These are phyloP conservation scores for Zeugodacus cucurbitae DNA, from an alignment of 1,140 invertebrate species.

Conservation along the genomic window DNA sequence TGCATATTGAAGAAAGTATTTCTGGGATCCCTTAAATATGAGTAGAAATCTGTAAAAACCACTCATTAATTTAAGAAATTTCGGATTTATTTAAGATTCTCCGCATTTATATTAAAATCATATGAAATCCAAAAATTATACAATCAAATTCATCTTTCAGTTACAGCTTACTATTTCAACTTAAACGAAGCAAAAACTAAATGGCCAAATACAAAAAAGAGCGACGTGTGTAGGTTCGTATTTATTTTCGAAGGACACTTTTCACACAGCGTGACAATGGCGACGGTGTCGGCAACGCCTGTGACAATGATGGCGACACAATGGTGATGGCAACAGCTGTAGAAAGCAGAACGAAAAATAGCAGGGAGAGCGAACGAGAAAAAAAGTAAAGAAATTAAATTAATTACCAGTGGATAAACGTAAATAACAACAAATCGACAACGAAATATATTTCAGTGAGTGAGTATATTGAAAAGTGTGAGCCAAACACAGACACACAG, in stretches of 20 bases:
- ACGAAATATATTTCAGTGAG: not conserved
- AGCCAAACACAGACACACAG: too few species aligned
- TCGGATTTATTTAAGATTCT: too few species aligned
- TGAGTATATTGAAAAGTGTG: not conserved
- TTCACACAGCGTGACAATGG: slow-evolving; percentile 28
- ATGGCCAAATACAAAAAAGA: not conserved
- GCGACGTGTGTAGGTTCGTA: not conserved
- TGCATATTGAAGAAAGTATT: too few species aligned
- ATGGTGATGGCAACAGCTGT: not conserved
- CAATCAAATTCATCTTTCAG: not conserved
- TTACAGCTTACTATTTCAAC: not conserved
- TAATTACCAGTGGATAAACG: not conserved
- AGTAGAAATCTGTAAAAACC: too few species aligned
- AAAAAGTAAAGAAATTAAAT: not conserved
- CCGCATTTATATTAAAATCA: too few species aligned
- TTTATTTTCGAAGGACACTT: not conserved
- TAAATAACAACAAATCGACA: not conserved
- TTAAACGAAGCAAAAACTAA: not conserved
- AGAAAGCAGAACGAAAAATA: not conserved
- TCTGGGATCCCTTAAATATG: too few species aligned
- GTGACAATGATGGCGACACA: slow-evolving; percentile 24
- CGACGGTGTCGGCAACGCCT: not conserved
- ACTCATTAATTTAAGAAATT: too few species aligned
- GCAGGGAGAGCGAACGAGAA: not conserved
- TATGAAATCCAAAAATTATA: not conserved